Evolutionary conservation across 2,888 invertebrate species (phyloP).

Genomic region (Epinotia bilunana): DNA sequence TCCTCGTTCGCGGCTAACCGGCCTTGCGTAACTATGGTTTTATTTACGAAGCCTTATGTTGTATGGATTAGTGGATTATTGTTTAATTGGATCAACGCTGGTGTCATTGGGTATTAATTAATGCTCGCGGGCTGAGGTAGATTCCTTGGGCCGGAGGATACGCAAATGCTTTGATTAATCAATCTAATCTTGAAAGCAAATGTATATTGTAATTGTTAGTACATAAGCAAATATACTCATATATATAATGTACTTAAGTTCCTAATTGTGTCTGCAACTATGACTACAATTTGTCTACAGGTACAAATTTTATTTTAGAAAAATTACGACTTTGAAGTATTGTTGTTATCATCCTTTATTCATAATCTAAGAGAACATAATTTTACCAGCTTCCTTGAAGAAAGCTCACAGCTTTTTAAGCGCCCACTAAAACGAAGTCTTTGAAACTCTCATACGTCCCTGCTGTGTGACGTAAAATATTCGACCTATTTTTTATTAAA

Average conservation of each 20-base stretch:
- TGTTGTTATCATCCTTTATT: background rate
- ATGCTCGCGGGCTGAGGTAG: constrained; percentile 4
- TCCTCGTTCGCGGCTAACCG: constrained; percentile 58
- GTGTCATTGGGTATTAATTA: constrained; percentile 32
- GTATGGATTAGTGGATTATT: constrained; percentile 41
- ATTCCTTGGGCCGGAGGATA: background rate
- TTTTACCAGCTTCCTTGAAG: constrained; percentile 4
- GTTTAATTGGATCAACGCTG: constrained; percentile 32
- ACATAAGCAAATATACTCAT: background rate
- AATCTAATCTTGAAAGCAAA: background rate
- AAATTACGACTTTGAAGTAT: background rate
- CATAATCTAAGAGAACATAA: background rate
- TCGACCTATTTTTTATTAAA: constrained; percentile 27
- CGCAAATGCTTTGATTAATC: background rate
- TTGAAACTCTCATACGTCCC: constrained; percentile 17
- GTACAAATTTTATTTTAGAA: background rate
- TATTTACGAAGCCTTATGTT: constrained; percentile 34
- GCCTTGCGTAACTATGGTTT: constrained; percentile 35
- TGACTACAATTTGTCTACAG: too few relatives aligned
- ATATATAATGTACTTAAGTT: background rate
- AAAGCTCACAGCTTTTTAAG: constrained; percentile 11
- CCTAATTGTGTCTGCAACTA: too few relatives aligned
- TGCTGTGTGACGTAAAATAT: constrained; percentile 21
- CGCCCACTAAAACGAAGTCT: constrained; percentile 15
- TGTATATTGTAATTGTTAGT: background rate